Evolutionary conservation across 2,888 invertebrate genomes (phyloP).

Genomic region (Cephus sareptanus): DNA sequence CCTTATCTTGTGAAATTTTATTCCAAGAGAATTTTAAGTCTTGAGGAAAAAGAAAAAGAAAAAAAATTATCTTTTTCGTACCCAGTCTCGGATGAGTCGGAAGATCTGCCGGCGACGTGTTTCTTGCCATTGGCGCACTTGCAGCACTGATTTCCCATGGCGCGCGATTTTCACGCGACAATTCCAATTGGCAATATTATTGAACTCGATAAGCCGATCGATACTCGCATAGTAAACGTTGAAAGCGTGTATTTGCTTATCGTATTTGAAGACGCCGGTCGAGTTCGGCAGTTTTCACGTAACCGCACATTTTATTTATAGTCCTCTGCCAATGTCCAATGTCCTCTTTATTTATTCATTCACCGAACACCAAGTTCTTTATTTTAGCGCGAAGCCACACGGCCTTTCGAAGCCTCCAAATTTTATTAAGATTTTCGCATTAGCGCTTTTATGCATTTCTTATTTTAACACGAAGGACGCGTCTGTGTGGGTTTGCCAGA

Average conservation of each 20-base stretch:
- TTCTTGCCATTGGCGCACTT: constrained; percentile 62
- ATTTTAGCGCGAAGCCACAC: neutral
- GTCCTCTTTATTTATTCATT: constrained; percentile 11
- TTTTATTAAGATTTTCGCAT: neutral
- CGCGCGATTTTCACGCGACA: neutral
- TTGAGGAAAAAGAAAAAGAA: neutral
- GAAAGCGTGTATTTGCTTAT: neutral
- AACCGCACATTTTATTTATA: constrained; percentile 30
- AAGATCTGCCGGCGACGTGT: constrained; percentile 40
- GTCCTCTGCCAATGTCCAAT: constrained; percentile 18
- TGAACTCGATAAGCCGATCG: neutral
- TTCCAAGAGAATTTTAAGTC: neutral
- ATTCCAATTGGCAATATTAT: neutral
- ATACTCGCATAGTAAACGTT: neutral
- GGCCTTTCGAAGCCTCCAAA: neutral
- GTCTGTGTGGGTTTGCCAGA: neutral
- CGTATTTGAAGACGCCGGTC: constrained; percentile 9
- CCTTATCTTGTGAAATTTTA: neutral
- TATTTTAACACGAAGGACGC: neutral
- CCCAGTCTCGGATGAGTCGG: constrained; percentile 46
- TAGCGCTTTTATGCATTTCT: neutral
- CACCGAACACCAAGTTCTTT: neutral
- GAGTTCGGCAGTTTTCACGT: constrained; percentile 27
- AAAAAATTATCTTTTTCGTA: constrained; percentile 23
- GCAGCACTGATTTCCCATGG: constrained; percentile 65